These are phyloP conservation scores for Marmota monax DNA, from an alignment of 2,113 vertebrate genomes.

Conservation along the genomic window DNA sequence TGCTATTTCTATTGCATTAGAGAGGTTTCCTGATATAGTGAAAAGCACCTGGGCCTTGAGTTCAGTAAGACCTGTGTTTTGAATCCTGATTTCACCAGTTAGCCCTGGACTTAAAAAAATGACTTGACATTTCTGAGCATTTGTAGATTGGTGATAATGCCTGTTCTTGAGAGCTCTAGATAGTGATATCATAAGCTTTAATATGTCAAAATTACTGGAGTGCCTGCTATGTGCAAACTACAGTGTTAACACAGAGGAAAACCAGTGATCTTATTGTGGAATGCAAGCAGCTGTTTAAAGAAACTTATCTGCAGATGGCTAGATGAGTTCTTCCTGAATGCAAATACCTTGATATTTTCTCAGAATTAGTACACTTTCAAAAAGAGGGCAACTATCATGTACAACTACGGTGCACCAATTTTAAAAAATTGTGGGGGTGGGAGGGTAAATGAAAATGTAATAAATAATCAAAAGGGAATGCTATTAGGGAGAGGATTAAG, in stretches of 20 bases:
- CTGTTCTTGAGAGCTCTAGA: not conserved
- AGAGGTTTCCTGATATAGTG: not conserved
- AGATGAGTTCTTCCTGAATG: not conserved
- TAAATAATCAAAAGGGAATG: slow-evolving; percentile 5
- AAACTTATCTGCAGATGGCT: not conserved
- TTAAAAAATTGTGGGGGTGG: no score
- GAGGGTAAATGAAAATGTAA: not conserved
- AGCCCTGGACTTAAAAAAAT: not conserved
- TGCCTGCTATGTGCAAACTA: not conserved
- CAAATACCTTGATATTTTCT: not conserved
- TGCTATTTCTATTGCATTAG: not conserved
- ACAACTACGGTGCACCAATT: no score
- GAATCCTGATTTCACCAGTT: not conserved
- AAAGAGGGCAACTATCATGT: not conserved
- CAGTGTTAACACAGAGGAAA: slow-evolving; percentile 12
- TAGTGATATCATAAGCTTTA: slow-evolving; percentile 1
- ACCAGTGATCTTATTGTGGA: not conserved
- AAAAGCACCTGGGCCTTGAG: not conserved
- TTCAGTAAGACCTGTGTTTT: not conserved
- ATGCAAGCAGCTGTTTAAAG: slow-evolving; percentile 17
- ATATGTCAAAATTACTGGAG: not conserved
- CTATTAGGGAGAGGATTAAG: not conserved
- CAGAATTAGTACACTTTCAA: not conserved
- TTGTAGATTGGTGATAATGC: not conserved
- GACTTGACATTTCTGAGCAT: slow-evolving; percentile 21